Base-by-base conservation (phyloP, 2,797 vertebrate species). In the Anguilla anguilla region DNA sequence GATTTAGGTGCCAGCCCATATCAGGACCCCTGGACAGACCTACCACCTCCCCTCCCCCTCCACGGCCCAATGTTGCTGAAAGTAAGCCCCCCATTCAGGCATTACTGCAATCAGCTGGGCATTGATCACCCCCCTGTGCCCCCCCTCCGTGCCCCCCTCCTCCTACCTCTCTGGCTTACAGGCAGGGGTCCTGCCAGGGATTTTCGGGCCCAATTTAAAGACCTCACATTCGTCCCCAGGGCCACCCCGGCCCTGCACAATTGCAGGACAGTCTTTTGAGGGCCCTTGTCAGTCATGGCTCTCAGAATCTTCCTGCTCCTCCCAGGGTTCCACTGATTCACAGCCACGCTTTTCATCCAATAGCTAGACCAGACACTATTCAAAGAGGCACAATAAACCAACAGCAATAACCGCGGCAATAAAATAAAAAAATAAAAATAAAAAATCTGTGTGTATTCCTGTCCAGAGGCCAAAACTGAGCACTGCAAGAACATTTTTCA, bases 31-130 rank as follows among this genome's bases (percentile, higher is more conserved):
- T 53, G 51, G 51, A 9, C 51, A 9, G 51, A 11, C 51, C 51
- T 1, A 53, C 51, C 51, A 51, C 7, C 51, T 51, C 51, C 67
- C 67, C 67, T 0, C 9, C 28, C 2, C 67, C 89, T 39, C 89
- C 92, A 88, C 91, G 93, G 93, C 93, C 93, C 92, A 93, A 93
- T 92, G 92, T 92, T 93, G 90, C 93, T 94, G 92, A 93, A 92
- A 92, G 94, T 91, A 93, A 94, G 94, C 92, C 92, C 94, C 93
- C 92, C 39, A 94, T 92, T 87, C 86, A 89, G 90, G 57, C 92
- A 93, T 94, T 93, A 93, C 92, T 92, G 91, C 91, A 90, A 91
- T 93, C 91, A 91, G 92, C 93, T 94, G 92, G 90, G 92, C 88
- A 84, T 84, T 92, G 93, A 91, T 92, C 92, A 93, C 93, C 90